Conservation (phyloP, 2,113 vertebrate species). For the Cyphomyrus discorhynchus region DNA sequence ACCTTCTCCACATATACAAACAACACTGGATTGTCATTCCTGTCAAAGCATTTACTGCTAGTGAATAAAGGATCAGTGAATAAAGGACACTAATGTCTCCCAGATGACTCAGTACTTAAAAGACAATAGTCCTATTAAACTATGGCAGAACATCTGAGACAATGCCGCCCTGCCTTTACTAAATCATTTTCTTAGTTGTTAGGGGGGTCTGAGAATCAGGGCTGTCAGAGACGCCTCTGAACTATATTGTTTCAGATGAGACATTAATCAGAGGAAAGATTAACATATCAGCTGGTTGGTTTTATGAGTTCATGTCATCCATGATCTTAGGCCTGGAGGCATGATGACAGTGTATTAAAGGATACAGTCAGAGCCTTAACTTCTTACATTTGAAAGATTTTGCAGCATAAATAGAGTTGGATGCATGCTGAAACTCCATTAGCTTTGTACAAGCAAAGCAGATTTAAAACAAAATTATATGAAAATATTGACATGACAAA, state of each 20-base stretch:
- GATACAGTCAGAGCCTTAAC: neutral
- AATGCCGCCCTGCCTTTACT: neutral
- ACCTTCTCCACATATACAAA: neutral
- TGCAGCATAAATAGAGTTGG: neutral
- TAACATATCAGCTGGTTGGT: neutral
- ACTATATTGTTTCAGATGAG: neutral
- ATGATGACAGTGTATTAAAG: neutral
- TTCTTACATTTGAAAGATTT: neutral
- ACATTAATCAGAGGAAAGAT: neutral
- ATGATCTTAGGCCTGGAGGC: neutral
- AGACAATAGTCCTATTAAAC: neutral
- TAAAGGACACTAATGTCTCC: neutral
- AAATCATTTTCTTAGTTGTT: neutral
- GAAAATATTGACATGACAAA: neutral
- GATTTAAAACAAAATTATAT: neutral
- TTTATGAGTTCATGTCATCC: slow-evolving; percentile 1
- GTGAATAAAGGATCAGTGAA: neutral
- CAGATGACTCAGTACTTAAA: neutral
- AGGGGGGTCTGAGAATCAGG: neutral
- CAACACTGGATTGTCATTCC: neutral
- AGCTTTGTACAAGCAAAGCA: neutral
- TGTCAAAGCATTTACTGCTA: slow-evolving; percentile 1
- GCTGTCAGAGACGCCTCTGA: slow-evolving; percentile 4
- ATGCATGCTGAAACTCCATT: neutral
- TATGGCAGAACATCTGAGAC: slow-evolving; percentile 7